These are phyloP conservation scores for Drosophila falleni DNA, from an alignment of 2,888 invertebrate species.

Conservation along the genomic window DNA sequence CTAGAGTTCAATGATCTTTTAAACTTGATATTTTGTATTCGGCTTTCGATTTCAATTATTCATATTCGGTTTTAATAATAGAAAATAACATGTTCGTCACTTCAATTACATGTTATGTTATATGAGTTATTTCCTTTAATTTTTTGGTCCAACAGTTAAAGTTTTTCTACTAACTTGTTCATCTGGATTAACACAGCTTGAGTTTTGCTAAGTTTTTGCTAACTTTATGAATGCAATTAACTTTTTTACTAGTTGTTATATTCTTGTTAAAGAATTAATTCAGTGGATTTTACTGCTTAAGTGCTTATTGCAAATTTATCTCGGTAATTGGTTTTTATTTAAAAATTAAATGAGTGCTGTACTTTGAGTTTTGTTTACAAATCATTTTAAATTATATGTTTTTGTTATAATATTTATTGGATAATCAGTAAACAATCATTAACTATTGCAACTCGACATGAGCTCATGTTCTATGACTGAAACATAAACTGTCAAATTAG, in stretches of 20 bases:
- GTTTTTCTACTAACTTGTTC: constrained; percentile 3
- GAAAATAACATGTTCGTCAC: constrained; percentile 24
- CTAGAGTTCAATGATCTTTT: constrained; percentile 43
- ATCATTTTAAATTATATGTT: not conserved
- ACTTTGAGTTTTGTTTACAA: not conserved
- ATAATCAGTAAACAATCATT: not conserved
- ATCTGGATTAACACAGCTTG: constrained; percentile 10
- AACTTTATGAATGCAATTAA: constrained; percentile 16
- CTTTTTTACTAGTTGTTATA: constrained; percentile 13
- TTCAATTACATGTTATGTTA: constrained; percentile 19
- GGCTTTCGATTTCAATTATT: constrained; percentile 38
- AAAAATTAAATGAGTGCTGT: not conserved
- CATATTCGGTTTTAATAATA: constrained; percentile 15
- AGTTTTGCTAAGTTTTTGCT: constrained; percentile 8
- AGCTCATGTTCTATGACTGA: not conserved
- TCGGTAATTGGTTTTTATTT: not conserved
- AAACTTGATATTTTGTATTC: constrained; percentile 33
- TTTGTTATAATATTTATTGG: not conserved
- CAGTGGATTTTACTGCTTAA: not conserved
- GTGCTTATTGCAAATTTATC: not conserved
- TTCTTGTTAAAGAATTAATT: constrained; percentile 13
- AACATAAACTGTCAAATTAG: not conserved
- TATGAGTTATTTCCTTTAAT: constrained; percentile 10
- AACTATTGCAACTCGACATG: too few species aligned
- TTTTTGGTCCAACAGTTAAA: not conserved